Evolutionary conservation across 53 echinoderm and acorn worm genomes (phyloP), one percentile per base, ranked within the genome.

Genomic region (Luidia sarsii): DNA sequence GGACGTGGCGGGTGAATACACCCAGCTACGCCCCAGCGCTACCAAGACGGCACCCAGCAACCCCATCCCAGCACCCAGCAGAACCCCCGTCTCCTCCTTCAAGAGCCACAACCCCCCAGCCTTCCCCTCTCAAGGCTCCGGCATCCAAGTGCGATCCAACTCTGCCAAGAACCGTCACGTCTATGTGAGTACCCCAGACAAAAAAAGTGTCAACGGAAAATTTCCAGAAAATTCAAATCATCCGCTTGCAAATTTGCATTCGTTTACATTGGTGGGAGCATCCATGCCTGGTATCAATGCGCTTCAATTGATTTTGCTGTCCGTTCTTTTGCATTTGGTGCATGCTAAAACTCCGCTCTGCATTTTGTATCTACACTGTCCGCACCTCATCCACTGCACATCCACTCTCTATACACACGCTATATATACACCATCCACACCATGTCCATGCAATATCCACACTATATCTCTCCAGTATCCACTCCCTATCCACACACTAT

Each of bases 1-100:
- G 41, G 87, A 92, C 28, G 61, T 82, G 29, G 89, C 92, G 0
- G 92, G 92, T 1, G 89, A 89, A 18, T 92, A 92, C 59, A 86
- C 89, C n/a, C 61, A 83, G 33, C 81, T 92, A 27, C 75, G 92
- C 24, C 48, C 68, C 11, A 82, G 75, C 48, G 89, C 83, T 33
- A 14, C 55, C 8, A 70, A 33, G 6, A 33, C 33, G 3, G 0
- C 52, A 15, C 13, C 10, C 38, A 37, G 18, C 14, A 46, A 55
- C 39, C 19, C 75, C n/a, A 8, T 28, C 14, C 24, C 57, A 18
- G 41, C 46, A 33, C 60, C 57, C 29, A 39, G 15, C 39, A 75
- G 22, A 46, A 59, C 10, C 31, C 32, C 33, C 19, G 33, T 15
- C 13, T 23, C 64, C 48, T 80, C 63, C 32, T 62, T 80, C 65